Evolutionary conservation across 1,140 invertebrate genomes (phyloP).

Genomic region (Trachelipus rathkii): DNA sequence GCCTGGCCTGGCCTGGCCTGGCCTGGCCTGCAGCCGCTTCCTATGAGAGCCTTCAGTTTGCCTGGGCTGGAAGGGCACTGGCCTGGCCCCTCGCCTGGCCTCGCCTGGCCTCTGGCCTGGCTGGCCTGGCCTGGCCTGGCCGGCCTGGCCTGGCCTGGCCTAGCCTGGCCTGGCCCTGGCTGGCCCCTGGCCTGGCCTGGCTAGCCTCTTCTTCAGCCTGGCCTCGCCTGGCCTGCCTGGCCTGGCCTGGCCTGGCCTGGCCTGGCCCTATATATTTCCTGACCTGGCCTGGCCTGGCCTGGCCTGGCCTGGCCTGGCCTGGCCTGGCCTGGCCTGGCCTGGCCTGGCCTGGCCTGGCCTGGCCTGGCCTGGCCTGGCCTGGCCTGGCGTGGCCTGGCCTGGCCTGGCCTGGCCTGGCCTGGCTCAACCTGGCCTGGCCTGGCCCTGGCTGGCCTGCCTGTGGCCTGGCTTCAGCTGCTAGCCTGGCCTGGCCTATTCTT

Average conservation of each 20-base stretch:
- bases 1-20: slow-evolving; percentile 32
- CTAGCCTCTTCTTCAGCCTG: slow-evolving; percentile 34
- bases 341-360: slow-evolving; percentile 33
- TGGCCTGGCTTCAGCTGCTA: too few relatives aligned
- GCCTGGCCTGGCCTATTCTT: too few relatives aligned
- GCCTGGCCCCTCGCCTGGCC: slow-evolving; percentile 45
- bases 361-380: too few relatives aligned
- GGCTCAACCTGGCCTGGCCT: too few relatives aligned
- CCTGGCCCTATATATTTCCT: too few relatives aligned
- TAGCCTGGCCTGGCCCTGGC: slow-evolving; percentile 45
- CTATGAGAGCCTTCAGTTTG: slow-evolving; percentile 24
- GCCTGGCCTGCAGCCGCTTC: slow-evolving; percentile 45
- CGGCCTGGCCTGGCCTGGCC: too few relatives aligned
- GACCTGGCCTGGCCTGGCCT: slow-evolving; percentile 43
- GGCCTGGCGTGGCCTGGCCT: slow-evolving; percentile 37
- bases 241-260: too few relatives aligned
- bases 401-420: slow-evolving; percentile 31
- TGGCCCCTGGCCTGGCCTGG: slow-evolving; percentile 29
- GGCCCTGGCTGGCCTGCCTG: too few relatives aligned
- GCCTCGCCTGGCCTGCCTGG: slow-evolving; percentile 38
- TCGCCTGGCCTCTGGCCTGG: too few relatives aligned
- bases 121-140: too few relatives aligned
- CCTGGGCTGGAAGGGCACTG: slow-evolving; percentile 37
- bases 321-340: slow-evolving; percentile 40
- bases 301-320: slow-evolving; percentile 44